phyloP scores from a whole-genome alignment of 2,797 vertebrate genomes.

The Sylvia borin region DNA sequence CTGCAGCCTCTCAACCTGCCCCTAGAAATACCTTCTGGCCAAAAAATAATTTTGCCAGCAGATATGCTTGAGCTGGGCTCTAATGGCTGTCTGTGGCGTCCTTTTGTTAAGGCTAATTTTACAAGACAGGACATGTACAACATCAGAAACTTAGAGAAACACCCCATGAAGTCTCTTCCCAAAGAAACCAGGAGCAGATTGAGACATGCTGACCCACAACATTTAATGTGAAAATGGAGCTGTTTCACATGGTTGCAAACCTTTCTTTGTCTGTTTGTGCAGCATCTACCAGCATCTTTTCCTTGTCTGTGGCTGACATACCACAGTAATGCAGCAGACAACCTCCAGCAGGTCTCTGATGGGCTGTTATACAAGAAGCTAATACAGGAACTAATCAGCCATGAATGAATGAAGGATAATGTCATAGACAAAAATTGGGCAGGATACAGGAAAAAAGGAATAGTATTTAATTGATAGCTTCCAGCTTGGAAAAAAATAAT shows the following conservation, averaged over 20 bases:
- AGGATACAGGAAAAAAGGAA: background rate
- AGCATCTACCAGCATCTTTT: background rate
- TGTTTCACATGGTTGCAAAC: background rate
- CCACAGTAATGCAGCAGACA: background rate
- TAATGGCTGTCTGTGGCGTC: background rate
- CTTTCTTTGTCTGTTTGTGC: background rate
- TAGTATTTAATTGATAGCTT: background rate
- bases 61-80: background rate
- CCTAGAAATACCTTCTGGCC: background rate
- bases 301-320: background rate
- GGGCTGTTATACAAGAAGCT: background rate
- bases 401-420: background rate
- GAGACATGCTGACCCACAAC: background rate
- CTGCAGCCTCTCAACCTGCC: background rate
- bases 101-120: background rate
- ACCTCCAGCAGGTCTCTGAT: background rate
- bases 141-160: background rate
- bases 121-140: background rate
- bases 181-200: background rate
- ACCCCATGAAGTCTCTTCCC: background rate
- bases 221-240: background rate
- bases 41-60: background rate
- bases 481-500: background rate
- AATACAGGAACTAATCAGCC: slow-evolving; percentile 8
- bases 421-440: background rate